Base-by-base conservation (phyloP, 1,140 invertebrate genomes). In the Heliconius hewitsoni region DNA sequence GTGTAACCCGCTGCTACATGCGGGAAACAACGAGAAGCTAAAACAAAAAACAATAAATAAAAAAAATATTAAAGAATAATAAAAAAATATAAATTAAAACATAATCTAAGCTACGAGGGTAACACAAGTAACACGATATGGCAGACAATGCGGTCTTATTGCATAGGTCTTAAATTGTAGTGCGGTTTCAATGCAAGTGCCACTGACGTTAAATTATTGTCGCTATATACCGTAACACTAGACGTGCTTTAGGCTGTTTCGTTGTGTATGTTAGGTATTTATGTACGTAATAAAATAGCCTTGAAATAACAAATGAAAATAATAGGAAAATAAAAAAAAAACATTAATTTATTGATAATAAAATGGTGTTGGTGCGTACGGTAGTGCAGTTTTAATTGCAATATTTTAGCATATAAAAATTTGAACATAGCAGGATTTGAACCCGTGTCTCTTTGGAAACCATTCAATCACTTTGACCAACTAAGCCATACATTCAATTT, bases 131-230 rank as follows among this genome's bases (percentile, higher is more conserved):
- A 91, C 88, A 84, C 83, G 88, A 93, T 87, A 89, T 86, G 84
- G 85, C 88, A 91, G 88, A 93, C 88, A 93, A 92, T 93, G 88
- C 87, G 84, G 86, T 87, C 91, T 93, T 94, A 93, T 93, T 91
- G 90, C 91, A 89, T 85, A 87, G 90, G 86, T 90, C 91, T 93
- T 94, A 94, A 94, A 94, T 94, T 91, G 90, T 92, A 85, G 83
- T 89, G 90, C 85, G 91, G 91, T 93, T 91, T 92, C 89, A 92
- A 94, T 93, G 91, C 91, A 92, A 92, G 89, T 91, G 91, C 88
- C 84, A 78, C 83, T 89, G 91, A 93, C 91, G 87, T 90, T 94
- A 92, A 94, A 91, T 93, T 92, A 94, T 94, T 89, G 91, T 91
- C 86, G 86, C 88, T 87, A 90, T 90, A 86, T 60, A 76, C 70